Evolutionary conservation across 2,113 vertebrate genomes (phyloP).

Genomic region (Triplophysa rosa): DNA sequence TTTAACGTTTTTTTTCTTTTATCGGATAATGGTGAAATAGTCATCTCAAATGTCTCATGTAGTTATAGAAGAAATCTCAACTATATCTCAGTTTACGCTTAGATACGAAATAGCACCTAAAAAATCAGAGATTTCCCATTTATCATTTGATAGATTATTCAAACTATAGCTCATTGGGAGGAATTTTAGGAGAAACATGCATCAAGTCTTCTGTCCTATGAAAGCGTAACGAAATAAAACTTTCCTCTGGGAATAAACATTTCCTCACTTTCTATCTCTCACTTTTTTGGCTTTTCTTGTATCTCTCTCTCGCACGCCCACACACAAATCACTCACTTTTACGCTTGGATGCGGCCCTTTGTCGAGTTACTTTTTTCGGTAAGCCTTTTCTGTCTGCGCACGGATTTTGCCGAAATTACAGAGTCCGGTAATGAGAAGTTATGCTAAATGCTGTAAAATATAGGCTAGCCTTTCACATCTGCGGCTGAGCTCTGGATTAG

Average conservation of each 20-base stretch:
- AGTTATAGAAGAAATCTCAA: too few relatives aligned
- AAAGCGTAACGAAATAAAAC: too few relatives aligned
- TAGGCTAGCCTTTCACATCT: conserved; percentile 69
- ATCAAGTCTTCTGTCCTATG: too few relatives aligned
- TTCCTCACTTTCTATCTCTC: neutral
- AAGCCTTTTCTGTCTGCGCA: conserved; percentile 68
- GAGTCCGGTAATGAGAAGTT: conserved; percentile 75
- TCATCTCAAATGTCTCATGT: too few relatives aligned
- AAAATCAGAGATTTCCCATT: neutral
- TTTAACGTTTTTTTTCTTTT: neutral
- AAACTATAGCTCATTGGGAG: too few relatives aligned
- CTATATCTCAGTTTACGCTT: too few relatives aligned
- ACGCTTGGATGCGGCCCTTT: conserved; percentile 44
- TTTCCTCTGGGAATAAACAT: too few relatives aligned
- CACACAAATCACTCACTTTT: neutral
- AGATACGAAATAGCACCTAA: too few relatives aligned
- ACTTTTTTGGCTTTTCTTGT: neutral
- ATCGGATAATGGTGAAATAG: neutral
- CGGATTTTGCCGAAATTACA: conserved; percentile 67
- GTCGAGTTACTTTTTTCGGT: conserved; percentile 54
- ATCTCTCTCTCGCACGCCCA: neutral
- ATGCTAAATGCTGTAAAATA: conserved; percentile 77
- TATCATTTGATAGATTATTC: too few relatives aligned
- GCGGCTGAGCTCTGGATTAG: conserved; percentile 66
- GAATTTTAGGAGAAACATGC: too few relatives aligned